Percentiles rank a stretch among this genome's conserved stretches.
Conservation (phyloP, 2,888 invertebrate genomes). For the Osedax fenrisi region DNA sequence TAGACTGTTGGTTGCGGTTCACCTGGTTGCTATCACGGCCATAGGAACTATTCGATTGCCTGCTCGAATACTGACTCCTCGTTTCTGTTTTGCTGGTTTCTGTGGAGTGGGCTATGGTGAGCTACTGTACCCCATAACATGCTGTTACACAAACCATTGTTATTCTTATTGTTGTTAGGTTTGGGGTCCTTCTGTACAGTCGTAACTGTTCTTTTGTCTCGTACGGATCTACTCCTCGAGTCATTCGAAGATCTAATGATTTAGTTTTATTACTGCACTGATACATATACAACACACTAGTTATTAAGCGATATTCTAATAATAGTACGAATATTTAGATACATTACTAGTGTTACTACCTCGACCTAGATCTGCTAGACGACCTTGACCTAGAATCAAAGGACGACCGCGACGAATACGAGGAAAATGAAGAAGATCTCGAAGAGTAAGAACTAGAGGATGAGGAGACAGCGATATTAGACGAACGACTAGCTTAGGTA, state of each 20-base stretch:
- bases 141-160: too few relatives aligned
- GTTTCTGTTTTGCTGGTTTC: too few relatives aligned
- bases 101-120: too few relatives aligned
- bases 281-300: not conserved
- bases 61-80: too few relatives aligned
- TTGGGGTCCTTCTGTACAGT: not conserved
- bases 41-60: too few relatives aligned
- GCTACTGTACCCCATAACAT: too few relatives aligned
- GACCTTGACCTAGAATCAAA: conserved; percentile 33
- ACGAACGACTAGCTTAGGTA: too few relatives aligned
- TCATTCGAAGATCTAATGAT: not conserved
- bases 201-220: not conserved
- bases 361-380: not conserved
- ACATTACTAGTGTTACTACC: not conserved
- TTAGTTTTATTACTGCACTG: not conserved
- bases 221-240: not conserved
- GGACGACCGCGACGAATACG: conserved; percentile 36
- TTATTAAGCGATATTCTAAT: not conserved
- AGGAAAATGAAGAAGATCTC: conserved; percentile 18
- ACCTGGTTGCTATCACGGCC: too few relatives aligned
- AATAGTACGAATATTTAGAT: not conserved
- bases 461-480: too few relatives aligned
- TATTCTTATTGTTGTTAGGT: too few relatives aligned
- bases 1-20: too few relatives aligned
- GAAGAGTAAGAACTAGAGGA: conserved; percentile 40